A percentile compares a stretch with the other conserved stretches of the same genome.
These are phyloP conservation scores for Drosophila maculinotata DNA, from an alignment of 2,888 invertebrate species.

Conservation along the genomic window DNA sequence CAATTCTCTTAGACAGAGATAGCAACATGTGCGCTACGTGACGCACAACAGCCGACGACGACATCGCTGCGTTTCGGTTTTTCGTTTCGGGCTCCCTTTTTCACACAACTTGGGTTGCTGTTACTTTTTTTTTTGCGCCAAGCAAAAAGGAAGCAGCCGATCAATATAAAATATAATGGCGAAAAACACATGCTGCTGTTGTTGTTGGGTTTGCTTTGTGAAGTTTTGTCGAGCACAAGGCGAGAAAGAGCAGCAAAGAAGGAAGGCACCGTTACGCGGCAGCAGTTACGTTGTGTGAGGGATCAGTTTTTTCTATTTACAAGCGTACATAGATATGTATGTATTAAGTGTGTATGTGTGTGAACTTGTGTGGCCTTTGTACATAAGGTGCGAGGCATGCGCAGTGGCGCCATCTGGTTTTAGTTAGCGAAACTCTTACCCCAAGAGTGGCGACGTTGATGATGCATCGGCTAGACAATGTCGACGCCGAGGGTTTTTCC, in stretches of 20 bases:
- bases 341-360: background rate
- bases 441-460: slow-evolving; percentile 49
- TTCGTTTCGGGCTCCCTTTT: slow-evolving; percentile 59
- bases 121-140: slow-evolving; percentile 34
- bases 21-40: slow-evolving; percentile 54
- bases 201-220: slow-evolving; percentile 11
- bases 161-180: slow-evolving; percentile 63
- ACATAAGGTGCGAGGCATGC: slow-evolving; percentile 66
- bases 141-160: slow-evolving; percentile 60
- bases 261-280: slow-evolving; percentile 69
- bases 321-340: slow-evolving; percentile 33
- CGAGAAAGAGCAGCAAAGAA: slow-evolving; percentile 37
- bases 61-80: slow-evolving; percentile 33
- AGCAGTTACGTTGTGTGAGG: slow-evolving; percentile 53
- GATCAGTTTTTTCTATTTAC: slow-evolving; percentile 69
- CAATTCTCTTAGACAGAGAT: slow-evolving; percentile 46
- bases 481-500: slow-evolving; percentile 66
- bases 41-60: slow-evolving; percentile 41
- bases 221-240: slow-evolving; percentile 12
- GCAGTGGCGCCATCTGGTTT: slow-evolving; percentile 63
- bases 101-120: slow-evolving; percentile 24
- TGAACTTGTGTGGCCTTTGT: slow-evolving; percentile 26
- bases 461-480: slow-evolving; percentile 67
- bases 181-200: slow-evolving; percentile 45
- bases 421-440: slow-evolving; percentile 54